Conservation (phyloP, 2,113 vertebrate genomes). For the Oncorhynchus clarkii region DNA sequence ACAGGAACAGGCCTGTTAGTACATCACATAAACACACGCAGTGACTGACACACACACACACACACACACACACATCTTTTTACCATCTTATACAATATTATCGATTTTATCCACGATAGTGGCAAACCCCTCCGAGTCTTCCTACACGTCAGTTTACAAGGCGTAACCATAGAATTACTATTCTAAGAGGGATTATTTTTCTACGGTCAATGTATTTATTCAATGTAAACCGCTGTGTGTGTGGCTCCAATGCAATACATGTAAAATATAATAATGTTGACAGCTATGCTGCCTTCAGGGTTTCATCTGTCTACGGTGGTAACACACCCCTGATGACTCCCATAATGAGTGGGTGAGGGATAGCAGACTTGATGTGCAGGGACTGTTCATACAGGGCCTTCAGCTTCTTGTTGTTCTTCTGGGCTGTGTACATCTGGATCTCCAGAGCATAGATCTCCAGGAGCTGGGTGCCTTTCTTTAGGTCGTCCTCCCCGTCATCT, state of each 20-base stretch:
- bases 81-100: too few relatives aligned
- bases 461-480: conserved; percentile 98
- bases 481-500: conserved; percentile 97
- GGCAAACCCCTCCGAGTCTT: too few relatives aligned
- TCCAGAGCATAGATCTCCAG: conserved; percentile 98
- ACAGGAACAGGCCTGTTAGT: conserved; percentile 14
- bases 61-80: not conserved
- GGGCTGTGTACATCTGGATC: conserved; percentile 99
- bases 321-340: conserved; percentile 93
- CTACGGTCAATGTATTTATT: too few relatives aligned
- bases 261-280: too few relatives aligned
- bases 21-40: not conserved
- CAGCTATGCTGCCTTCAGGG: too few relatives aligned
- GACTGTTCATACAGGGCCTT: conserved; percentile 99
- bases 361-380: conserved; percentile 98
- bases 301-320: too few relatives aligned
- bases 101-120: too few relatives aligned
- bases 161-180: too few relatives aligned
- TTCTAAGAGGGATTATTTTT: too few relatives aligned
- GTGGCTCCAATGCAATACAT: too few relatives aligned
- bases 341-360: conserved; percentile 99
- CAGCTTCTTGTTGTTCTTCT: conserved; percentile 99
- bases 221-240: too few relatives aligned
- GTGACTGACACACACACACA: not conserved
- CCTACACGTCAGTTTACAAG: too few relatives aligned